Percentiles rank a stretch among this genome's conserved stretches.
These are phyloP conservation scores for Argyrosomus regius DNA, from an alignment of 2,797 vertebrate genomes.

Conservation along the genomic window DNA sequence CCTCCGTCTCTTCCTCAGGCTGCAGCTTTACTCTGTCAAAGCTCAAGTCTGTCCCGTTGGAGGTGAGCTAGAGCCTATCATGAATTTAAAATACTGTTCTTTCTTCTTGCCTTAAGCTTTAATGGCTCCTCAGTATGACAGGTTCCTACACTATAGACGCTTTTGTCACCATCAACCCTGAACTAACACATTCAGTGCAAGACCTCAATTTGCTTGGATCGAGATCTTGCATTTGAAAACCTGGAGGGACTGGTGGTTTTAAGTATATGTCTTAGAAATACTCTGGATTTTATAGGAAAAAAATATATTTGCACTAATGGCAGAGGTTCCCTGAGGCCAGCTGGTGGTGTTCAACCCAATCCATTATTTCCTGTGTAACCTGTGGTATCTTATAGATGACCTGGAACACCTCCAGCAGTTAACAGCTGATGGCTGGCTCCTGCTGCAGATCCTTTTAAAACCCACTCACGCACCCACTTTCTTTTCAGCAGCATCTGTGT, in stretches of 20 bases:
- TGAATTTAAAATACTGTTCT: constrained; percentile 38
- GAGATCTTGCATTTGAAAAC: constrained; percentile 5
- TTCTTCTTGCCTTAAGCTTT: constrained; percentile 1
- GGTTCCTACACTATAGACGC: not conserved
- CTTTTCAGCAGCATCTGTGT: not conserved
- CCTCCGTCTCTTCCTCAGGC: constrained; percentile 18
- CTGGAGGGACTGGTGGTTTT: not conserved
- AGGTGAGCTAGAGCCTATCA: not conserved
- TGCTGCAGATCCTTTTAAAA: constrained; percentile 30
- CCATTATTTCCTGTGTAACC: constrained; percentile 28
- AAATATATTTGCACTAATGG: constrained; percentile 8
- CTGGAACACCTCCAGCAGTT: constrained; percentile 38
- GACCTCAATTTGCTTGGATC: not conserved
- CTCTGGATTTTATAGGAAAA: not conserved
- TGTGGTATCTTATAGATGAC: constrained; percentile 30
- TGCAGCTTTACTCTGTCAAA: constrained; percentile 29
- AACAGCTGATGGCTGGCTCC: constrained; percentile 25
- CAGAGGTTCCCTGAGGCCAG: constrained; percentile 14
- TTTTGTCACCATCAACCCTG: not conserved
- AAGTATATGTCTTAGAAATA: not conserved
- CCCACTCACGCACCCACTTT: constrained; percentile 1
- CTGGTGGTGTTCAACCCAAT: not conserved
- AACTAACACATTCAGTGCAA: not conserved
- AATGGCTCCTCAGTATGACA: not conserved
- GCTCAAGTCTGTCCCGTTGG: constrained; percentile 6